Base-by-base conservation (phyloP, 2,888 invertebrate genomes). In the Drepanosiphum platanoidis region DNA sequence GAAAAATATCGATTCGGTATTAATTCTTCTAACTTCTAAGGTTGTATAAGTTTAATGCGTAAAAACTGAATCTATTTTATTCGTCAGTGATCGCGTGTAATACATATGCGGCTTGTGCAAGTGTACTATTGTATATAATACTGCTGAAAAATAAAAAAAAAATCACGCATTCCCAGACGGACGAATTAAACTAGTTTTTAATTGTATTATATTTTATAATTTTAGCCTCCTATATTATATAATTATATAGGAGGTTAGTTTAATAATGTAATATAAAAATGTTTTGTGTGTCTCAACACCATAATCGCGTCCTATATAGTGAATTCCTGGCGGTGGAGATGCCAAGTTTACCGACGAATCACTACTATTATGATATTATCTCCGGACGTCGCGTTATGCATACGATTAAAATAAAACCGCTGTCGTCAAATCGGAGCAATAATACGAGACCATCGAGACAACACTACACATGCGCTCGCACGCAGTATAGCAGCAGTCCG, bases 341-440 rank as follows among this genome's bases (percentile, higher is more conserved):
- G 78, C 78, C 78, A 78, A 78, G 78, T 78, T 42, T 78, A 75
- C 61, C 78, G 78, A 64, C 64, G 39, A 75, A 58, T 64, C 32
- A 58, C 78, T 30, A 18, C 34, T 42, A 18, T 71, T 39, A 71
- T 42, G 36, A 71, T 39, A 39, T n/a, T n/a, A n/a, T 71, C 30
- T 5, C 42, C 39, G 39, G 11, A 22, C 8, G n/a, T 75, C 34
- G n/a, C 42, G 64, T 74, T 36, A 46, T 64, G 32, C 22, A 34
- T 58, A 52, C 70, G 70, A 80, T 84, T 68, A 84, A 84, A 77
- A 84, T 83, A 84, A 77, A 77, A 84, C 64, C 68, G 64, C 75
- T 84, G 75, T 84, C 75, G 75, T 77, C 84, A 36, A 46, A 64
- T 42, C 68, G 36, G 71, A 36, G 81, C 58, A 72, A 81, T 81